Base-by-base conservation (phyloP, 1,140 invertebrate species). In the Apis mellifera region DNA sequence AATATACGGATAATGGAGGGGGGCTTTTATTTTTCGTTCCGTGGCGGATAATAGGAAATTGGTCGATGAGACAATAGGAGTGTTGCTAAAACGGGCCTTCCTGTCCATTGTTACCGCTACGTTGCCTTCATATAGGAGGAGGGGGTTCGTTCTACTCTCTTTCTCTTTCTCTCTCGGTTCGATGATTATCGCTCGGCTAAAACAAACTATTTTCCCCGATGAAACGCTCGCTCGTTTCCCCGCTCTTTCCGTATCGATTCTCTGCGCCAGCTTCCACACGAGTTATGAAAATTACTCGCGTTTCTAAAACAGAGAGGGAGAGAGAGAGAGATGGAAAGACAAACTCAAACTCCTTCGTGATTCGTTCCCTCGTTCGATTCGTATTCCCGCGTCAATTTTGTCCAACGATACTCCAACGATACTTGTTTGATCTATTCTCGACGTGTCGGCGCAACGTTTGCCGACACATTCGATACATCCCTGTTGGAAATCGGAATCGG, bases 11-110 rank as follows among this genome's bases (percentile, higher is more conserved):
- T 80, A 80, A 80, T 74, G 13, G 52, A 66, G 55, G 9, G 9
- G 50, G 62, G 13, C 64, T n/a, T 73, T 82, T 76, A 64, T 82
- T 76, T n/a, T 76, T 52, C 54, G 60, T 42, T 42, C 32, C 13
- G 62, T 17, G 12, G 32, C 42, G 54, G 42, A 60, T 68, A 69
- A 82, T 65, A 76, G 79, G 72, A 76, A 74, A 76, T 60, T 69
- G 64, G 26, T n/a, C 48, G 72, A 75, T n/a, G 13, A 52, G 7
- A 54, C 48, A 82, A 82, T 42, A 48, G 13, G n/a, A 32, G 48
- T 21, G 54, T 82, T 76, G 59, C 54, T 59, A 60, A 69, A 69
- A 48, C 55, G 54, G 57, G 42, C 8, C 54, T 52, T 55, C 62
- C 23, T 68, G 62, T 75, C 13, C 72, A 23, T 75, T 59, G 71